Evolutionary conservation across 2,797 vertebrate species (phyloP).

Genomic region (Borostomias antarcticus): DNA sequence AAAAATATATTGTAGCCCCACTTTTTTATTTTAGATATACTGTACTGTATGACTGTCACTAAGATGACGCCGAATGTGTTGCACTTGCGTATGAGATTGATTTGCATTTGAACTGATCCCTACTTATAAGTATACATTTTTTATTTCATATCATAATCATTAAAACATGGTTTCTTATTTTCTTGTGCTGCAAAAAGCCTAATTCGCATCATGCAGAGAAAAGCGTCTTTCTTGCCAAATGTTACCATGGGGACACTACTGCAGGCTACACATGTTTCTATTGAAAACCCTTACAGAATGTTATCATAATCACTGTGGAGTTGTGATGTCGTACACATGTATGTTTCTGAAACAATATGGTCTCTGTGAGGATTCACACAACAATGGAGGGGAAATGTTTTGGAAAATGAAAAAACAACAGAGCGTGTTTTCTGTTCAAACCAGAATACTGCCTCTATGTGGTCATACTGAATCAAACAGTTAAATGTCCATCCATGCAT

Average conservation of each 20-base stretch:
- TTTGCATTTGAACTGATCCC: constrained; percentile 32
- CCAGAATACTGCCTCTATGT: not conserved
- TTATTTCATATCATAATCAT: no score
- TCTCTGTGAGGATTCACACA: not conserved
- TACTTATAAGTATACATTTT: constrained; percentile 32
- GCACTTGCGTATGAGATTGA: constrained; percentile 12
- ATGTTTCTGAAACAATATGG: constrained; percentile 30
- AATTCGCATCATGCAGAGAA: constrained; percentile 29
- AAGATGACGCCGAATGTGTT: not conserved
- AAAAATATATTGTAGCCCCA: no score
- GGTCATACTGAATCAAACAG: not conserved
- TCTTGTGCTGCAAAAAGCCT: constrained; percentile 32
- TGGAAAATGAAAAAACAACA: constrained; percentile 10
- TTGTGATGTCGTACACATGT: constrained; percentile 12
- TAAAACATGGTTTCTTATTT: constrained; percentile 24
- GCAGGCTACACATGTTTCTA: no score
- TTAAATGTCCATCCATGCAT: not conserved
- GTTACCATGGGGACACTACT: constrained; percentile 35
- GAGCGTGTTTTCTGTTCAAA: constrained; percentile 16
- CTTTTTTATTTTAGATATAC: no score
- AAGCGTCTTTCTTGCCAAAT: constrained; percentile 56
- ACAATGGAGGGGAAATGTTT: not conserved
- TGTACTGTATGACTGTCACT: constrained; percentile 31
- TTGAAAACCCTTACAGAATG: not conserved
- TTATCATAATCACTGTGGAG: not conserved